Evolutionary conservation across 2,797 vertebrate species (phyloP), one percentile per base, ranked within the genome.

Genomic region (Onychomys leucogaster): DNA sequence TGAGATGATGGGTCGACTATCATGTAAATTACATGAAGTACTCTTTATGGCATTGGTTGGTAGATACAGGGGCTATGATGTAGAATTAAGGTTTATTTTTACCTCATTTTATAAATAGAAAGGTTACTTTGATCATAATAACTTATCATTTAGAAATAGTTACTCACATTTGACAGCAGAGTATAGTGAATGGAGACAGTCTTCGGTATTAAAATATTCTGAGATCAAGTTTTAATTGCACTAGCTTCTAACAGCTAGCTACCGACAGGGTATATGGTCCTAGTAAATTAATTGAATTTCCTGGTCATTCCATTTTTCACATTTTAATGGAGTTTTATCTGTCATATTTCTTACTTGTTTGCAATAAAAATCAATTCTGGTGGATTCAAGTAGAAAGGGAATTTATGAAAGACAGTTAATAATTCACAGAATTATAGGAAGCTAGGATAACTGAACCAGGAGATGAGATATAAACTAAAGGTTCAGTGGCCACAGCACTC

Each of bases 361-460:
- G 84, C 57, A 93, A 63, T 95, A 93, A 25, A 97, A 83, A 78
- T 67, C 76, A 95, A 59, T 77, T 92, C 23, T 73, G 21, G 83
- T 69, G 71, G n/a, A 94, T 63, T 94, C 71, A 86, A 89, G 52
- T 90, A 90, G 67, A 73, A 95, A 91, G 46, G 8, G 1, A 92
- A 89, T 81, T 65, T 73, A 63, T 88, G 41, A 63, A 95, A 0
- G 14, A 46, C 32, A 37, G 17, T 94, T 63, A 88, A 52, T 89
- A 94, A 92, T 71, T 96, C 55, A 92, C 32, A 80, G 43, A 78
- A 75, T 52, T 65, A 65, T 57, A 94, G 67, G 95, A 96, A 89
- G 5, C 3, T 89, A 73, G 32, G 4, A 91, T 46, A 81, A 81
- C 23, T 23, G 57, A 91, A 92, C n/a, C 41, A 84, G 87, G 57